Evolutionary conservation across 1,140 invertebrate genomes (phyloP), one percentile per base, ranked within the genome.

Genomic region (Penaeus japonicus): DNA sequence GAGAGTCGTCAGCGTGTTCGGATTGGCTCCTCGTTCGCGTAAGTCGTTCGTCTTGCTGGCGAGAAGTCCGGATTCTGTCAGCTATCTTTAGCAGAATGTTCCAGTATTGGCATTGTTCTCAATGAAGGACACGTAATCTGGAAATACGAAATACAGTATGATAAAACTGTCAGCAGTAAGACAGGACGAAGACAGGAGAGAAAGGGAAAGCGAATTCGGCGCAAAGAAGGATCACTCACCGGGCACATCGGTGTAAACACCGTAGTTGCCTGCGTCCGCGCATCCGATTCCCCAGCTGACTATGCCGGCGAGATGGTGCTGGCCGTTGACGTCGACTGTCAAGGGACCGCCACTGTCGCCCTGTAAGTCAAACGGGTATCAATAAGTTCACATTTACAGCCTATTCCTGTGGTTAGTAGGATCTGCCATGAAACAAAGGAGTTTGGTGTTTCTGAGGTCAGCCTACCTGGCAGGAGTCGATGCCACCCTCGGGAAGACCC

Each of bases 271-370:
- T n/a, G 91, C 89, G 85, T 90, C 90, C 2, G 92, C 93, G 90
- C 93, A 93, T 0, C 92, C 93, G 0, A 90, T 89, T 22, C 93
- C 93, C 83, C 92, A 93, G 39, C 92, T 93, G 22, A 93, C 93
- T 24, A 93, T 90, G 15, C 93, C 93, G 78, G 94, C 92, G 1
- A 95, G 89, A 15, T 30, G 17, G 39, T 92, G 92, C 85, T 75
- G 80, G 18, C 90, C 92, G 47, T 89, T 91, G 83, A 89, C 91
- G 87, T 85, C 89, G 55, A 93, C 90, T 73, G 95, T 93, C n/a
- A 96, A 89, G 1, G 95, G 95, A 0, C 95, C 95, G 1, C 95
- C 95, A 2, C 95, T 95, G 91, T 96, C 95, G 53, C 92, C 92
- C 92, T 92, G 84, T 18, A 32, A 30, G 24, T 47, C 47, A 47